phyloP scores from a whole-genome alignment of 2,888 invertebrate genomes.

The Acanthosepion lycidas region DNA sequence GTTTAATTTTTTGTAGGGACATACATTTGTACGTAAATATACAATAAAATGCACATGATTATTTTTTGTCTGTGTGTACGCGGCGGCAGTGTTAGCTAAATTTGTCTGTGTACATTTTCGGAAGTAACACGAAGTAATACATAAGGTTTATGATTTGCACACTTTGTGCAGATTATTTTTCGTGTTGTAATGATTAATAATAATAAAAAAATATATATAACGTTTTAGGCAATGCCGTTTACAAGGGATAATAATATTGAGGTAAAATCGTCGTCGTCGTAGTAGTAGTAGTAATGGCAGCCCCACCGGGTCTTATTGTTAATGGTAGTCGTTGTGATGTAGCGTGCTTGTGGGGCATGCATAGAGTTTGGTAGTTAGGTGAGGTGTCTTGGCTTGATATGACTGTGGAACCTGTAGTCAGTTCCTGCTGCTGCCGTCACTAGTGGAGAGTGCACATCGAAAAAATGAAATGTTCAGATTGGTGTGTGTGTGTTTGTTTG shows the following conservation, averaged over 20 bases:
- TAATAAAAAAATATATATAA: not conserved
- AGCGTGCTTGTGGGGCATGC: not conserved
- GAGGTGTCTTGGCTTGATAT: not conserved
- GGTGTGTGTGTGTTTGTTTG: not conserved
- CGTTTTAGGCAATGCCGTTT: not conserved
- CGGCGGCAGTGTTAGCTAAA: not conserved
- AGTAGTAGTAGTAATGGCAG: not conserved
- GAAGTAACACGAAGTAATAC: not conserved
- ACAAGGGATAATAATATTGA: not conserved
- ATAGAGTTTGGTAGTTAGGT: not conserved
- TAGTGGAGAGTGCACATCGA: not conserved
- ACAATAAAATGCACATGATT: not conserved
- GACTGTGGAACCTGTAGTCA: slow-evolving; percentile 1
- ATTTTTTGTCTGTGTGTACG: not conserved
- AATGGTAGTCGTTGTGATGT: slow-evolving; percentile 14
- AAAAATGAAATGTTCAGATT: not conserved
- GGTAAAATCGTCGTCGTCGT: not conserved
- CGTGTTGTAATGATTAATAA: not conserved
- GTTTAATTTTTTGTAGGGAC: not conserved
- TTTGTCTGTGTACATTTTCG: not conserved
- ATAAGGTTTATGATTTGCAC: not conserved
- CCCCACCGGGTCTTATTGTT: not conserved
- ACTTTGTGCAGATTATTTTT: not conserved
- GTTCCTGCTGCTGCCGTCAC: slow-evolving; percentile 15
- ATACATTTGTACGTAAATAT: not conserved